phyloP scores from a whole-genome alignment of 2,888 invertebrate species.

The Ptilodon capucinus region DNA sequence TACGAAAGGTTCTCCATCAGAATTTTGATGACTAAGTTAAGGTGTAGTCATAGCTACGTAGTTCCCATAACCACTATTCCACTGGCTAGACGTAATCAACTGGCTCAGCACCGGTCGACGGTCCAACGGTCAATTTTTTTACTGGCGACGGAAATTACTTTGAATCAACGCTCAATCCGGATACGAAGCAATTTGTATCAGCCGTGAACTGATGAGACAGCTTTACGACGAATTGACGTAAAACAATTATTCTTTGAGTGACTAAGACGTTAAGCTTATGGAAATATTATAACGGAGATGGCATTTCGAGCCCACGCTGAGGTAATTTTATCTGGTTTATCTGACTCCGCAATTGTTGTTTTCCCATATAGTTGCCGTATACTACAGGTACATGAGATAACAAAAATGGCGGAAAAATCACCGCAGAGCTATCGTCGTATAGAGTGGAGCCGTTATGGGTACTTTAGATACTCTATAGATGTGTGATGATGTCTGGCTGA shows the following conservation, averaged over 20 bases:
- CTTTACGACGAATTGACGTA: slow-evolving; percentile 3
- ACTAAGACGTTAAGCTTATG: not conserved
- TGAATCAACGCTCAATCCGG: slow-evolving; percentile 51
- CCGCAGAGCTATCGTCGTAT: too few relatives aligned
- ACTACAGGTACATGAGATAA: too few relatives aligned
- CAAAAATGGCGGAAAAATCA: too few relatives aligned
- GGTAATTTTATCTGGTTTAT: too few relatives aligned
- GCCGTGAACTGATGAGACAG: slow-evolving; percentile 21
- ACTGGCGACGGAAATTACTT: slow-evolving; percentile 59
- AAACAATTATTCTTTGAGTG: not conserved
- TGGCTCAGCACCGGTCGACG: slow-evolving; percentile 36
- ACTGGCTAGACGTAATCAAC: slow-evolving; percentile 19
- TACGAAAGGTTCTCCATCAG: not conserved
- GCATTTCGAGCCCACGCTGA: too few relatives aligned
- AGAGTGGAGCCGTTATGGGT: too few relatives aligned
- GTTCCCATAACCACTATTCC: not conserved
- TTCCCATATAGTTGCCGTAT: too few relatives aligned
- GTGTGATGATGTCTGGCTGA: too few relatives aligned
- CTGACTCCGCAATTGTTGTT: too few relatives aligned
- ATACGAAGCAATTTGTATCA: slow-evolving; percentile 36
- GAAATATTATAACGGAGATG: too few relatives aligned
- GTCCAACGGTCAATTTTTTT: slow-evolving; percentile 58
- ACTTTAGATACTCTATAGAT: too few relatives aligned
- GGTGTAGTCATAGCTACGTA: not conserved
- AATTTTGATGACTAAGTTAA: not conserved